Evolutionary conservation across 2,888 invertebrate species (phyloP).

Genomic region (Nomada lathburiana): DNA sequence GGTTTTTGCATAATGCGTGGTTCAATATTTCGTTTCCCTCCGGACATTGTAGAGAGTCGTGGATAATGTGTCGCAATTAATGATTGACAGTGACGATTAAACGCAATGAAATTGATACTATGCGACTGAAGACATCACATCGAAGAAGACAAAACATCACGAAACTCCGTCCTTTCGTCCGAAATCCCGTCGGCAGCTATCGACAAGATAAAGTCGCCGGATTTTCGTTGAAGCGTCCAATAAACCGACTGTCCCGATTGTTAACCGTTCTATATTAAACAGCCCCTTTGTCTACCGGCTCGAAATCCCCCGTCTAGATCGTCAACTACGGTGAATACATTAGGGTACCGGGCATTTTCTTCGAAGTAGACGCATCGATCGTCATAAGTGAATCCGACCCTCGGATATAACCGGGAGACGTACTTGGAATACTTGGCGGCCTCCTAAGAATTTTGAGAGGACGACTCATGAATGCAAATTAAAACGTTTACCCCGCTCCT

Average conservation of each 20-base stretch:
- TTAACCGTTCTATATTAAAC: slow-evolving; percentile 20
- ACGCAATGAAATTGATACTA: no score
- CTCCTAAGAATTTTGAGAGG: slow-evolving; percentile 76
- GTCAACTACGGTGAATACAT: slow-evolving; percentile 34
- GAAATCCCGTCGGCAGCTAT: no score
- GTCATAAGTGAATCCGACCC: slow-evolving; percentile 78
- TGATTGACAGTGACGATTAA: no score
- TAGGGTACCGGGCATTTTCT: slow-evolving; percentile 25
- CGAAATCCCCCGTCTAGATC: slow-evolving; percentile 13
- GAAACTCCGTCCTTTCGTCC: not conserved
- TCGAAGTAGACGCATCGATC: slow-evolving; percentile 74
- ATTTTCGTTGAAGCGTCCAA: not conserved
- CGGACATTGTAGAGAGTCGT: no score
- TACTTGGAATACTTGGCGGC: slow-evolving; percentile 77
- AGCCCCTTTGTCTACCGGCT: not conserved
- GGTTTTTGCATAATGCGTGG: no score
- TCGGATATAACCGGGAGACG: slow-evolving; percentile 73
- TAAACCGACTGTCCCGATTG: not conserved
- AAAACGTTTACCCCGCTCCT: slow-evolving; percentile 77
- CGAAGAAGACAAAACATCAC: no score
- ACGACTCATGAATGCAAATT: slow-evolving; percentile 83
- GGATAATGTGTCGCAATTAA: no score
- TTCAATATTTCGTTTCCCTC: no score
- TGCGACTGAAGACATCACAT: no score
- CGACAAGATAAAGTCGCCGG: not conserved